phyloP scores from a whole-genome alignment of 2,113 vertebrate species.

The Psittacus erithacus region DNA sequence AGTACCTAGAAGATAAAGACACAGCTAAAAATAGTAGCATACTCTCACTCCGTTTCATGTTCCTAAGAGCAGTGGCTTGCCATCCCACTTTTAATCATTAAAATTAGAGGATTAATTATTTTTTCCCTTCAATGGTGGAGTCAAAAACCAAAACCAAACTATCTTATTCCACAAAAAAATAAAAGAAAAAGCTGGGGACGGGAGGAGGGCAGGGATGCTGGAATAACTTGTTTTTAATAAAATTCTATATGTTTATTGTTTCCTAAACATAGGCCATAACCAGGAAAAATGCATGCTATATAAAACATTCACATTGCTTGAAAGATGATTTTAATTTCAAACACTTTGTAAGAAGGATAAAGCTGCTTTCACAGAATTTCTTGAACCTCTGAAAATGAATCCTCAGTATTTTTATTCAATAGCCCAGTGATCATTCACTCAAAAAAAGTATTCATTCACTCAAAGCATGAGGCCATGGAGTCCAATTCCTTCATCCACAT shows the following conservation, averaged over 20 bases:
- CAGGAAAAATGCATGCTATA: fast-evolving
- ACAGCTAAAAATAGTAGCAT: neutral
- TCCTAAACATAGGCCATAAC: neutral
- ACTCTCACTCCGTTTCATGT: neutral
- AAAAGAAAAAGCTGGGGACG: neutral
- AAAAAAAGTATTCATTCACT: neutral
- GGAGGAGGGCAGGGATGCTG: fast-evolving
- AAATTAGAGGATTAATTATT: neutral
- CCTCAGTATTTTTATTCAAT: neutral
- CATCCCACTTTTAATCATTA: neutral
- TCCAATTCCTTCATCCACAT: neutral
- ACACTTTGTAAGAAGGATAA: neutral
- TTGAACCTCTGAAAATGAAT: neutral
- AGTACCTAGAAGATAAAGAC: neutral
- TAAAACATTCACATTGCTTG: neutral
- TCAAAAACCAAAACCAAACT: neutral
- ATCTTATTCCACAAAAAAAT: fast-evolving
- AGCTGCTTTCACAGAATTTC: neutral
- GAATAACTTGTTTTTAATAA: neutral
- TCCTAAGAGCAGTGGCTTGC: neutral
- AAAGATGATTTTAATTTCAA: neutral
- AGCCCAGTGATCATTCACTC: neutral
- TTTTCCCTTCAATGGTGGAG: neutral
- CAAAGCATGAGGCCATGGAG: neutral
- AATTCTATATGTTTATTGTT: neutral